Conservation (phyloP, 2,797 vertebrate species). For the Monodelphis domestica region DNA sequence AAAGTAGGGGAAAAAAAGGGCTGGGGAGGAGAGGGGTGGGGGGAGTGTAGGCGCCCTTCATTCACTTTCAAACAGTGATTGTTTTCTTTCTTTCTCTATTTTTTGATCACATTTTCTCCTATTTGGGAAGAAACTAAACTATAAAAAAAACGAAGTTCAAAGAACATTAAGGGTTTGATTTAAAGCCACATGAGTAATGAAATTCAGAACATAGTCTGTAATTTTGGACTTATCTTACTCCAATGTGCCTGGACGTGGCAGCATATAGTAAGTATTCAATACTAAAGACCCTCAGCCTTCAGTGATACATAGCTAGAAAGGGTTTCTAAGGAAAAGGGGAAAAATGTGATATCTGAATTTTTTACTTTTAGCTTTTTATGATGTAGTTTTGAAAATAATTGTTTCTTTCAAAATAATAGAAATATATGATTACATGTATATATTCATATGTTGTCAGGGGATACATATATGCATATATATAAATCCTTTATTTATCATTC, state of each 20-base stretch:
- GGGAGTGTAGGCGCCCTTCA: constrained; percentile 90
- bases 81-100: constrained; percentile 88
- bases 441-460: background rate
- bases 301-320: constrained; percentile 19
- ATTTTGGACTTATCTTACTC: constrained; percentile 67
- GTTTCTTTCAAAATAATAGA: background rate
- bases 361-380: background rate
- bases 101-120: constrained; percentile 97
- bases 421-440: constrained; percentile 60
- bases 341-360: background rate
- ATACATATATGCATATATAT: too few species aligned
- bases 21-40: constrained; percentile 78
- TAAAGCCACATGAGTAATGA: constrained; percentile 48
- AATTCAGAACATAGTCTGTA: constrained; percentile 48
- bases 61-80: constrained; percentile 97
- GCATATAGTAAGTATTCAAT: constrained; percentile 56
- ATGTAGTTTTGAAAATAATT: background rate
- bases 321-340: background rate
- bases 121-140: constrained; percentile 89
- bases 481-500: background rate
- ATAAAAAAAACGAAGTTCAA: constrained; percentile 68
- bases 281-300: constrained; percentile 11
- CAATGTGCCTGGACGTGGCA: constrained; percentile 50
- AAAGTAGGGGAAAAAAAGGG: constrained; percentile 92
- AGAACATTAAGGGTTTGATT: constrained; percentile 73